Evolutionary conservation across 1,140 invertebrate species (phyloP).

Genomic region (Epicauta chinensis): DNA sequence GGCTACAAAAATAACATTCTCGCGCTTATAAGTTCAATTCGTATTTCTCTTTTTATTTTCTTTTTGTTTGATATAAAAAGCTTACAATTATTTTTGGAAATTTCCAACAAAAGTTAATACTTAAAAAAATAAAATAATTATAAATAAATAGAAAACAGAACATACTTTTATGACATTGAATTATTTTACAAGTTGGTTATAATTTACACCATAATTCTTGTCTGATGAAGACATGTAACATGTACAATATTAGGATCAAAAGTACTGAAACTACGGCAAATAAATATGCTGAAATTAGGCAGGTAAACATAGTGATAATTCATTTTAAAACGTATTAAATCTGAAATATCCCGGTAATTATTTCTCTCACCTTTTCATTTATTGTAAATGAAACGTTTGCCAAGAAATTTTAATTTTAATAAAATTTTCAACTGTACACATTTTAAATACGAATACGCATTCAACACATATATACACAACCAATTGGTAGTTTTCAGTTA

Average conservation of each 20-base stretch:
- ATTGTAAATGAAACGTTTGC: slow-evolving; percentile 3
- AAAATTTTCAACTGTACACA: not conserved
- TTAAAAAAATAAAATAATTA: not conserved
- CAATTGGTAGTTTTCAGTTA: slow-evolving; percentile 3
- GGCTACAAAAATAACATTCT: slow-evolving; percentile 2
- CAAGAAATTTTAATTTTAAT: slow-evolving; percentile 4
- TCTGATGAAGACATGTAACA: slow-evolving; percentile 6
- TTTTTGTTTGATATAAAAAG: not conserved
- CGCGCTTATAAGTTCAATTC: not conserved
- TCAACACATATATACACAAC: not conserved
- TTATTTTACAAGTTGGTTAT: not conserved
- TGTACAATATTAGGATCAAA: not conserved
- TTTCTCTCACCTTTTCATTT: slow-evolving; percentile 10
- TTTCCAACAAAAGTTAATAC: not conserved
- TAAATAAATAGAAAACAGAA: not conserved
- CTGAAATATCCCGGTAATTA: not conserved
- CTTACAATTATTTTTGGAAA: slow-evolving; percentile 1
- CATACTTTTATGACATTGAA: not conserved
- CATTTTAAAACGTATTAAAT: slow-evolving; percentile 6
- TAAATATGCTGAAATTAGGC: slow-evolving; percentile 10
- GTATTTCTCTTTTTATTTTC: too few relatives aligned
- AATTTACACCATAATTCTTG: slow-evolving; percentile 2
- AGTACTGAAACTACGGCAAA: slow-evolving; percentile 4
- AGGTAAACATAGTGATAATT: slow-evolving; percentile 12
- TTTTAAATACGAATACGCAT: too few relatives aligned